Base-by-base conservation (phyloP, 35 echinoderm and acorn worm species). In the Heliocidaris tuberculata region DNA sequence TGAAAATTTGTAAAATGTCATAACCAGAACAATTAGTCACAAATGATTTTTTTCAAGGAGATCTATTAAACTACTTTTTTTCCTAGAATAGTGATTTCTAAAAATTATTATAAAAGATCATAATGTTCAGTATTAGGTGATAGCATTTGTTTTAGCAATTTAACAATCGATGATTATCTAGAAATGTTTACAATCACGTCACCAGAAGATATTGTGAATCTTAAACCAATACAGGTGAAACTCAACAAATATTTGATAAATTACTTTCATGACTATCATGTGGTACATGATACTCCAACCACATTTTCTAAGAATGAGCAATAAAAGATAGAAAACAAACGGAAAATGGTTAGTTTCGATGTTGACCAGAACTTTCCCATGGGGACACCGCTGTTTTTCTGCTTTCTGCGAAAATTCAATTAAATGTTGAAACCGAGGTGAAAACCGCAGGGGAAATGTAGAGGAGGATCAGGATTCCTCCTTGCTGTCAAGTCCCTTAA, bases 401-500 rank as follows among this genome's bases (percentile, higher is more conserved):
- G 21, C 27, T 78, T 78, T 78, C 65, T n/a, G 27, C 65, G 65
- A 78, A 78, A 78, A 78, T 78, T 78, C 65, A 78, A 78, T 78
- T 78, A 78, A 78, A 78, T 24, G 27, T 78, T n/a, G 65, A n/a
- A 78, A 21, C 19, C 7, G 65, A 78, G 21, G 65, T n/a, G 65
- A 78, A 21, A 78, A 78, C 65, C 65, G 65, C 65, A 78, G 21
- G 65, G 65, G 65, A 78, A 78, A 78, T 78, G 65, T 78, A 78
- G 65, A 78, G 6, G 31, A 13, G 85, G 6, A 30, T 11, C 85
- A 86, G 85, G 87, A 24, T 89, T 47, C 87, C 87, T 27, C 9
- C 13, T 42, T 30, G 47, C 87, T 78, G 65, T n/a, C 65, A 78
- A n/a, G 24, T 78, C 65, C 65, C 65, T 78, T 1, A 78, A 78